Evolutionary conservation across 2,113 vertebrate species (phyloP).

Genomic region (Antidorcas marsupialis): DNA sequence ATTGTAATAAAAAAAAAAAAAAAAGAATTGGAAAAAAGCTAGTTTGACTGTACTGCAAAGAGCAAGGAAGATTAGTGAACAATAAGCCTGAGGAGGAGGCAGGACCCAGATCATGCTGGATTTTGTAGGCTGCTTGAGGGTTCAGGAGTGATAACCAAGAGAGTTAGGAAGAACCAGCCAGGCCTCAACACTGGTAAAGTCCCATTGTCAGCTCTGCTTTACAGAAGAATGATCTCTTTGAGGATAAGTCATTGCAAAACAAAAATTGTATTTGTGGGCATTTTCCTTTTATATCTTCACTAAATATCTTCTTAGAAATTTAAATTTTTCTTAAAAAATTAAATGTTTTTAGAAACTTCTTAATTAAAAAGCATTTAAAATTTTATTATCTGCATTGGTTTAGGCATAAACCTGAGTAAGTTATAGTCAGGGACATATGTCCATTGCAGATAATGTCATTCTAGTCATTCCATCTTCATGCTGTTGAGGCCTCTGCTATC

Average conservation of each 20-base stretch:
- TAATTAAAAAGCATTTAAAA: neutral
- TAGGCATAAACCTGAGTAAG: neutral
- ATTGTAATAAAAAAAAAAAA: no score
- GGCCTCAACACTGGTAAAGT: neutral
- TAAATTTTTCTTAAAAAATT: slow-evolving; percentile 15
- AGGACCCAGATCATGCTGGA: neutral
- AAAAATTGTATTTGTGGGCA: neutral
- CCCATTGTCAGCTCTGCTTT: neutral
- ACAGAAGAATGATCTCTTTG: neutral
- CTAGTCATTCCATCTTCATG: neutral
- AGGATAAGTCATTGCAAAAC: neutral
- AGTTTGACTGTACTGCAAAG: neutral
- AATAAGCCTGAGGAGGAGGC: neutral
- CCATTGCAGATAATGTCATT: neutral
- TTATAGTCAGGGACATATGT: neutral
- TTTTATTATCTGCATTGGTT: neutral
- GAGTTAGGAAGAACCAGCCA: neutral
- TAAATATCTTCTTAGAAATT: slow-evolving; percentile 18
- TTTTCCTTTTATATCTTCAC: neutral
- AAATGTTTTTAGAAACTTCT: neutral
- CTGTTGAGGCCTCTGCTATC: neutral
- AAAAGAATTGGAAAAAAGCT: neutral
- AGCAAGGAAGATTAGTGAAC: neutral
- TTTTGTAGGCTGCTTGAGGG: neutral
- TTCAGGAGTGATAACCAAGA: neutral